Percentiles rank a stretch among this genome's conserved stretches.
phyloP scores from a whole-genome alignment of 2,888 invertebrate species.

The Tenthredo distinguenda region DNA sequence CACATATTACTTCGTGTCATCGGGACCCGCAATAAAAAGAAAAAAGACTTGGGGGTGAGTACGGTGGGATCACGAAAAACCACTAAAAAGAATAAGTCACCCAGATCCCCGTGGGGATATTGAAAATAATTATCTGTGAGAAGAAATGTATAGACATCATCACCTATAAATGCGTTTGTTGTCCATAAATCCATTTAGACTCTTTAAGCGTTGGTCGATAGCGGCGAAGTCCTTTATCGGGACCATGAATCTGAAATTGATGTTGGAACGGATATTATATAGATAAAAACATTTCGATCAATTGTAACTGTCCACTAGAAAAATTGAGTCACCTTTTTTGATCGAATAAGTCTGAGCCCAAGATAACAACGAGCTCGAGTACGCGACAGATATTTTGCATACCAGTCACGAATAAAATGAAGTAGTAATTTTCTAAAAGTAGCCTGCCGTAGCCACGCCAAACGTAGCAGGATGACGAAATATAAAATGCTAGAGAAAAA shows the following conservation, averaged over 20 bases:
- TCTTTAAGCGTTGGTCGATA: neutral
- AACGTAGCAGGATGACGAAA: neutral
- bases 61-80: too few relatives aligned
- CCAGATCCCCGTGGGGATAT: neutral
- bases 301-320: neutral
- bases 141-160: neutral
- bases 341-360: neutral
- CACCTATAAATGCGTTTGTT: neutral
- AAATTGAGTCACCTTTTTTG: neutral
- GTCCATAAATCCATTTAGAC: neutral
- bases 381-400: neutral
- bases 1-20: too few relatives aligned
- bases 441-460: neutral
- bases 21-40: too few relatives aligned
- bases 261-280: neutral
- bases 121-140: neutral
- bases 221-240: neutral
- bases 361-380: neutral
- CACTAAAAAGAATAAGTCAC: neutral
- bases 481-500: neutral
- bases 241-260: neutral
- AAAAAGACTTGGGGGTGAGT: too few relatives aligned
- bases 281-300: neutral
- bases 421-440: neutral
- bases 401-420: neutral